Percentiles rank a stretch among this genome's conserved stretches.
Conservation (phyloP, 2,888 invertebrate genomes). For the Andrena bicolor region DNA sequence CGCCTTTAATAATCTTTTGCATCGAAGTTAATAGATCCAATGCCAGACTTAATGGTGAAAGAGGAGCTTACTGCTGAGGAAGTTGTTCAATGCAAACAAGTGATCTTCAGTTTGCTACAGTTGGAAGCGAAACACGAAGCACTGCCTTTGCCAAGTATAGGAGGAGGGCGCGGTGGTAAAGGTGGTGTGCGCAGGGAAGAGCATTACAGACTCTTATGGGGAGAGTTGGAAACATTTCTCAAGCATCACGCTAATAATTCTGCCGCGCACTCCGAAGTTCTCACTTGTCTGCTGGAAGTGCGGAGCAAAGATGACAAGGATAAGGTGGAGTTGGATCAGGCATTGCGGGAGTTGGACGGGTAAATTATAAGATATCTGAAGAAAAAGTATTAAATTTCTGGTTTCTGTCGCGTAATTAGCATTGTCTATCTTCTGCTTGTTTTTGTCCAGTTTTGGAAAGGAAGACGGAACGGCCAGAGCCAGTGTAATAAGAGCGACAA, state of each 20-base stretch:
- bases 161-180: slow-evolving; percentile 87
- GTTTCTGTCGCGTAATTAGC: not conserved
- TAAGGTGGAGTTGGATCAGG: slow-evolving; percentile 88
- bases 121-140: slow-evolving; percentile 94
- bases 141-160: slow-evolving; percentile 90
- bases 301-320: slow-evolving; percentile 87
- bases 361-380: slow-evolving; percentile 74
- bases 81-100: slow-evolving; percentile 93
- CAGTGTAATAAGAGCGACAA: slow-evolving; percentile 90
- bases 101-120: slow-evolving; percentile 92
- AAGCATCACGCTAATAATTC: slow-evolving; percentile 88
- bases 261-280: slow-evolving; percentile 91
- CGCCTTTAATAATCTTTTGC: not conserved
- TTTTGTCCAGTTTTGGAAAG: slow-evolving; percentile 77
- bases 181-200: slow-evolving; percentile 89
- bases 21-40: slow-evolving; percentile 91
- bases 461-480: slow-evolving; percentile 85
- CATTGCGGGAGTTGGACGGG: slow-evolving; percentile 87
- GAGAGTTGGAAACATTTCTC: slow-evolving; percentile 94
- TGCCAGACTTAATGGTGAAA: slow-evolving; percentile 92
- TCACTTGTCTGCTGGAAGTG: slow-evolving; percentile 92
- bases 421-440: slow-evolving; percentile 1
- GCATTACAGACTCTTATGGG: slow-evolving; percentile 96
- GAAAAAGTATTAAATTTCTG: not conserved
- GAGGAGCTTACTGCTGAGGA: slow-evolving; percentile 94